These are phyloP conservation scores for Orientallactaga bullata DNA, from an alignment of 2,113 vertebrate genomes.

Conservation along the genomic window DNA sequence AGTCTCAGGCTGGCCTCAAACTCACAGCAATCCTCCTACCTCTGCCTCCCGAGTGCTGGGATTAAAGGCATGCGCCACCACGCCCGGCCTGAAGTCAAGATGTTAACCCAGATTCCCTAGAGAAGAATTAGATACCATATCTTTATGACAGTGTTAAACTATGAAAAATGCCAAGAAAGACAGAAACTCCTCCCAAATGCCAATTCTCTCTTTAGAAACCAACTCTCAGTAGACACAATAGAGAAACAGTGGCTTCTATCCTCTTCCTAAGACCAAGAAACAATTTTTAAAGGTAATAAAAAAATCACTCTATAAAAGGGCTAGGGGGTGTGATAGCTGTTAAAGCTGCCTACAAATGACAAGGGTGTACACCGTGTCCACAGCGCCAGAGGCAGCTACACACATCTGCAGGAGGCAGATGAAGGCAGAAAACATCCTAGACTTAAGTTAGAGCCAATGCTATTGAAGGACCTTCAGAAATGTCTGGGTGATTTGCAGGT, in stretches of 20 bases:
- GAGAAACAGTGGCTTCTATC: not conserved
- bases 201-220: not conserved
- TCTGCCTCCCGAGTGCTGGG: too few relatives aligned
- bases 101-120: not conserved
- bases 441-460: not conserved
- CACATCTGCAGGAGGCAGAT: rapidly evolving
- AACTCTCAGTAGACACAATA: not conserved
- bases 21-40: too few relatives aligned
- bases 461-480: not conserved
- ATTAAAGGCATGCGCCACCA: too few relatives aligned
- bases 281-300: conserved; percentile 32
- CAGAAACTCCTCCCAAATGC: not conserved
- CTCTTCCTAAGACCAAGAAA: not conserved
- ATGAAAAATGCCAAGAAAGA: not conserved
- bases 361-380: not conserved
- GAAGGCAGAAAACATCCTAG: not conserved
- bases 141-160: not conserved
- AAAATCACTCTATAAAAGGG: not conserved
- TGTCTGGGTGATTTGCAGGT: not conserved
- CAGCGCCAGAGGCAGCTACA: rapidly evolving
- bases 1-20: too few relatives aligned
- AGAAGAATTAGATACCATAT: not conserved
- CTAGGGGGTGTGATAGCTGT: not conserved
- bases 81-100: not conserved
- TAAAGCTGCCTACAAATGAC: not conserved